A percentile compares a stretch with the other conserved stretches of the same genome.
These are phyloP conservation scores for Rhopalosiphum maidis DNA, from an alignment of 1,140 invertebrate genomes.

Conservation along the genomic window DNA sequence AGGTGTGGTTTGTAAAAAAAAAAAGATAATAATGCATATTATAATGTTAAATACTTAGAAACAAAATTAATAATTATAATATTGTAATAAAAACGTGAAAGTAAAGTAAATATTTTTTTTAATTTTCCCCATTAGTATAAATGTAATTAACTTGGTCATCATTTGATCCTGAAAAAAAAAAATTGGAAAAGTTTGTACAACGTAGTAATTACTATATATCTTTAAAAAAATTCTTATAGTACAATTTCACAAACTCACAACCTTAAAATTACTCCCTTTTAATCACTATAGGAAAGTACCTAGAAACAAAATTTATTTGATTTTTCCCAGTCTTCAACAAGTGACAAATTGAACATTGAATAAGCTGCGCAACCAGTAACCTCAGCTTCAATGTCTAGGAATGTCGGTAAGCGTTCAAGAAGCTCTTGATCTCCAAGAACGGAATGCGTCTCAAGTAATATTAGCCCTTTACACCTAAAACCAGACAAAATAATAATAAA, in stretches of 20 bases:
- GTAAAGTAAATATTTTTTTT: background rate
- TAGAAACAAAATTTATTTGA: slow-evolving; percentile 78
- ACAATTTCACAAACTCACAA: no score
- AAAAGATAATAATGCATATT: background rate
- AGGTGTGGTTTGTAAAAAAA: background rate
- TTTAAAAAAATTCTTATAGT: no score
- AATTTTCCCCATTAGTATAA: slow-evolving; percentile 2
- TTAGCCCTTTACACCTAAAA: slow-evolving; percentile 82
- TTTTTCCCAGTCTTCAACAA: slow-evolving; percentile 87
- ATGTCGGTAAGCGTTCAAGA: slow-evolving; percentile 80
- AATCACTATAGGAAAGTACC: background rate
- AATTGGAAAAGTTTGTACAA: background rate
- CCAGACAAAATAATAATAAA: background rate
- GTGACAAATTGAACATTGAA: slow-evolving; percentile 96
- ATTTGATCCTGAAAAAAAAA: background rate
- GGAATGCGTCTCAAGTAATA: slow-evolving; percentile 95
- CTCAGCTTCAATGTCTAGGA: slow-evolving; percentile 86
- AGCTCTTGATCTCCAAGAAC: slow-evolving; percentile 75
- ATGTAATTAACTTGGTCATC: slow-evolving; percentile 44
- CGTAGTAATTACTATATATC: background rate
- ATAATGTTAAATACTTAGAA: slow-evolving; percentile 28
- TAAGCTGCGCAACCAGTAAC: slow-evolving; percentile 93
- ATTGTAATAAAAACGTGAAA: slow-evolving; percentile 2
- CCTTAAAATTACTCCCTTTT: background rate
- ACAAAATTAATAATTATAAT: slow-evolving; percentile 2